A percentile compares a stretch with the other conserved stretches of the same genome.
Conservation (phyloP, 92 coral and sea anemone genomes). For the Zoanthus gigantus region DNA sequence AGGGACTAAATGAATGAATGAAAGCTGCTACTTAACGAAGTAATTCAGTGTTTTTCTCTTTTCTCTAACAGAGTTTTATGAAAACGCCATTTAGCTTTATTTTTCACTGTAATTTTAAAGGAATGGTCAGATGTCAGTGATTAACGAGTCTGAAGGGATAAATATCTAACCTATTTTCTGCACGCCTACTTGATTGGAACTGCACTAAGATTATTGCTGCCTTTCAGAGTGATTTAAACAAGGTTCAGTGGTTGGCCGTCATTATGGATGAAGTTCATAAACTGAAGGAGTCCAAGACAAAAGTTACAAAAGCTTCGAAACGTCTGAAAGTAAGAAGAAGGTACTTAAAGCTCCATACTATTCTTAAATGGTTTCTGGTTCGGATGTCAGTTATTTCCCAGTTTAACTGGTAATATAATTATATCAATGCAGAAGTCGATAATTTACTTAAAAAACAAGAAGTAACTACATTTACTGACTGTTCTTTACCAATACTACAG, state of each 20-base stretch:
- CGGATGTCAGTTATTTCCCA: background rate
- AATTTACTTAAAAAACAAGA: no score
- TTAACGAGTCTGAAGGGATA: no score
- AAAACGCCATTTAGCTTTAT: no score
- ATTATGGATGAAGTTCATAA: conserved; percentile 97
- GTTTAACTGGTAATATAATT: background rate
- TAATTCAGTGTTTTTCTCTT: no score
- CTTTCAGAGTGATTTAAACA: conserved; percentile 75
- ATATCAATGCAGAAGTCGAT: background rate
- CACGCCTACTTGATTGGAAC: no score
- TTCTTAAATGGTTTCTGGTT: no score
- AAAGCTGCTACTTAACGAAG: no score
- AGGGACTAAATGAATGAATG: no score
- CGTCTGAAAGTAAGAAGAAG: conserved; percentile 77
- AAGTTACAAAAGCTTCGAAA: conserved; percentile 89
- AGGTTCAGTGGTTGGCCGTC: conserved; percentile 87
- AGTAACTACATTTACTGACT: background rate
- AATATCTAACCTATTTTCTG: no score
- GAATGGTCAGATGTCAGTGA: no score
- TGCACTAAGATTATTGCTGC: background rate
- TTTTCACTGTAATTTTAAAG: no score
- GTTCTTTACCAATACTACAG: conserved; percentile 26
- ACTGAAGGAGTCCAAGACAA: conserved; percentile 87
- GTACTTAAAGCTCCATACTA: conserved; percentile 29
- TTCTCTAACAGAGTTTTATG: no score